phyloP scores from a whole-genome alignment of 2,888 invertebrate genomes.

The Cactoblastis cactorum region DNA sequence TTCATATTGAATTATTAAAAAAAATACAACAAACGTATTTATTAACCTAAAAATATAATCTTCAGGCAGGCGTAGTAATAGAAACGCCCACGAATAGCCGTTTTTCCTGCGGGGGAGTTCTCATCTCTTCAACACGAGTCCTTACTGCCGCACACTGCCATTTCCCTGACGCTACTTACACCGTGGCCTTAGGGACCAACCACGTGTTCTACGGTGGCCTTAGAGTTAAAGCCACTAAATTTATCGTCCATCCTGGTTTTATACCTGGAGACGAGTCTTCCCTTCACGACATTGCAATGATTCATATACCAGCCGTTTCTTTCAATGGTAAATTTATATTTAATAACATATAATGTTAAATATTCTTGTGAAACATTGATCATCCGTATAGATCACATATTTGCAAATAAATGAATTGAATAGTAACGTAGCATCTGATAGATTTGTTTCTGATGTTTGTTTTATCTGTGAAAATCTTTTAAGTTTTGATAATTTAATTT shows the following conservation, averaged over 20 bases:
- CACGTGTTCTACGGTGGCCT: not conserved
- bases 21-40: too few relatives aligned
- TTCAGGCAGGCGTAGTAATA: not conserved
- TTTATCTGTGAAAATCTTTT: too few relatives aligned
- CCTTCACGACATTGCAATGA: slow-evolving; percentile 4
- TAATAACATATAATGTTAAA: too few relatives aligned
- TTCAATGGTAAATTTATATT: not conserved
- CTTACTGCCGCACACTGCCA: not conserved
- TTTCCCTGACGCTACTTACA: not conserved
- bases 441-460: too few relatives aligned
- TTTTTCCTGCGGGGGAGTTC: not conserved
- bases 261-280: not conserved
- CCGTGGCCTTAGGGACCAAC: not conserved
- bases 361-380: too few relatives aligned
- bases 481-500: too few relatives aligned
- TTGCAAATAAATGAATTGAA: too few relatives aligned
- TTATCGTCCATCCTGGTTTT: not conserved
- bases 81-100: not conserved
- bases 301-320: not conserved
- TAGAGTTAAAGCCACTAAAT: not conserved
- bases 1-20: too few relatives aligned
- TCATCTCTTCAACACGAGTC: not conserved
- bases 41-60: too few relatives aligned
- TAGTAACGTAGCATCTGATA: too few relatives aligned
- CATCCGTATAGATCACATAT: too few relatives aligned